Percentiles rank a stretch among this genome's conserved stretches.
Evolutionary conservation across 2,113 vertebrate genomes (phyloP).

Genomic region (Lathamus discolor): DNA sequence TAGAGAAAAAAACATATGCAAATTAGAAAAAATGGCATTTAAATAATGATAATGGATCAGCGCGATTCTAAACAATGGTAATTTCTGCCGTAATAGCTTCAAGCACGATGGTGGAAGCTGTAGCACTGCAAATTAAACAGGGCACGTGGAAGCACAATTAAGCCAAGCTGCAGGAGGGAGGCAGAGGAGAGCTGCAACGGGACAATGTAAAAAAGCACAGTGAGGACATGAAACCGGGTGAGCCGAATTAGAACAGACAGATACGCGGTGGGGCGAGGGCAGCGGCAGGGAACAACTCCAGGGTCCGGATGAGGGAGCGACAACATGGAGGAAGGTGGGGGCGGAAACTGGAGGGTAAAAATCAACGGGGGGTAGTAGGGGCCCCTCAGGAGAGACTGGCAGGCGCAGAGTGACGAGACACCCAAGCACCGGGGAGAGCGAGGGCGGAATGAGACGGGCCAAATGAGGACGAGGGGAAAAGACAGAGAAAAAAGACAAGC

Average conservation of each 20-base stretch:
- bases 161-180: background rate
- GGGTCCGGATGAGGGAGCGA: background rate
- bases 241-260: background rate
- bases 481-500: background rate
- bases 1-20: background rate
- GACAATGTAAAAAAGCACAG: background rate
- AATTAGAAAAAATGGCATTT: background rate
- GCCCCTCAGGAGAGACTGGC: background rate
- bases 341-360: background rate
- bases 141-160: background rate
- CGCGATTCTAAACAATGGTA: background rate
- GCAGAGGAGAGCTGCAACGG: background rate
- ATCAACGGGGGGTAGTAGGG: no score
- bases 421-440: background rate
- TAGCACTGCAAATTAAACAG: background rate
- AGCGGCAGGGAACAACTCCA: background rate
- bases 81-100: background rate
- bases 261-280: fast-evolving
- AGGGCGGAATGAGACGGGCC: background rate
- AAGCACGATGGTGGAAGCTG: background rate
- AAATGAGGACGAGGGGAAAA: background rate
- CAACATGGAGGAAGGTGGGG: background rate
- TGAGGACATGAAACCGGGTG: fast-evolving
- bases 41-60: background rate
- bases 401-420: background rate